phyloP scores from a whole-genome alignment of 2,888 invertebrate genomes.

The Lissonota sp. region DNA sequence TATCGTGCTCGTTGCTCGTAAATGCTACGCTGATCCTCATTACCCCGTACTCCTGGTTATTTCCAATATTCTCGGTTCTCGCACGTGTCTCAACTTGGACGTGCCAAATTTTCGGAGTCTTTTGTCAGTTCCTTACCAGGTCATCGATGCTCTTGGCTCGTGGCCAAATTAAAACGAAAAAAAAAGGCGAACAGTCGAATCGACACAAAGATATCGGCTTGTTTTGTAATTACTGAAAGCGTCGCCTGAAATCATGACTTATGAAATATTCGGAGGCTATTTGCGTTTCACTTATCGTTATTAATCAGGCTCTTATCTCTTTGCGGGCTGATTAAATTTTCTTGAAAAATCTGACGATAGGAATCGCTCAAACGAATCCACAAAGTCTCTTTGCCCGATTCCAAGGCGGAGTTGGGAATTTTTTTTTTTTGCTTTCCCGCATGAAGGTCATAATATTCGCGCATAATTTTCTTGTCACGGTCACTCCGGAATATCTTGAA shows the following conservation, averaged over 20 bases:
- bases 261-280: neutral
- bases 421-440: no score
- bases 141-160: conserved; percentile 34
- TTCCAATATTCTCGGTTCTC: neutral
- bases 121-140: conserved; percentile 16
- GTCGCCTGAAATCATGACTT: neutral
- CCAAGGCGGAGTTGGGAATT: no score
- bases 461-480: no score
- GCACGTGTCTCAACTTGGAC: neutral
- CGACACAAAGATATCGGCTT: neutral
- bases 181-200: neutral
- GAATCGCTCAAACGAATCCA: no score
- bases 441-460: no score
- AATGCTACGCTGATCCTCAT: neutral
- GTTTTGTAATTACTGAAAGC: conserved; percentile 2
- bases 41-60: neutral
- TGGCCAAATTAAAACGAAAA: conserved; percentile 9
- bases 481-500: no score
- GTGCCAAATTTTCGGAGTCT: conserved; percentile 28
- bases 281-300: no score
- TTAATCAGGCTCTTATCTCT: no score
- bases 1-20: no score
- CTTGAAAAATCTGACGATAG: no score
- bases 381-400: no score
- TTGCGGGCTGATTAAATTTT: no score